Percentiles rank a stretch among this genome's conserved stretches.
Conservation (phyloP, 2,888 invertebrate species). For the Trisateles emortualis region DNA sequence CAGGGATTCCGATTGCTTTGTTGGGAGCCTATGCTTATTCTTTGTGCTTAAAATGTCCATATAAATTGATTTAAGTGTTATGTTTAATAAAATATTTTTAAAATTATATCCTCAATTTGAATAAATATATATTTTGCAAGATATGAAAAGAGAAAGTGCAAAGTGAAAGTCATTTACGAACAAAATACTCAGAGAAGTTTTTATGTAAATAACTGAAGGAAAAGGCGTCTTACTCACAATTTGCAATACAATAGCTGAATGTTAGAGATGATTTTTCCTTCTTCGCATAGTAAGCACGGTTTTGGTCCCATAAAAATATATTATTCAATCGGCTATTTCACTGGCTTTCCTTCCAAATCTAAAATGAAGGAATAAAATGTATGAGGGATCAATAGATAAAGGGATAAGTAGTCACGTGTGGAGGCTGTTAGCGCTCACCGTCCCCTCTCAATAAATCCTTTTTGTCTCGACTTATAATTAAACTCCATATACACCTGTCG, state of each 20-base stretch:
- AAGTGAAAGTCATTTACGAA: conserved; percentile 78
- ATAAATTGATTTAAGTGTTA: background rate
- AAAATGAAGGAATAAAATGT: conserved; percentile 76
- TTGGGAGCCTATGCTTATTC: too few species aligned
- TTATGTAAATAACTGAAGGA: conserved; percentile 81
- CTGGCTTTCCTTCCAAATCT: conserved; percentile 73
- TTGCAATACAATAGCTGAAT: conserved; percentile 84
- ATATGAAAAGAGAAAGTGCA: conserved; percentile 61
- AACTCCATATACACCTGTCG: background rate
- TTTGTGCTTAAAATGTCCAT: background rate
- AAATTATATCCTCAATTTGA: conserved; percentile 34
- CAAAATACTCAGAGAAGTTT: conserved; percentile 75
- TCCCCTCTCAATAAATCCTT: conserved; percentile 18
- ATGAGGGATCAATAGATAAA: conserved; percentile 70
- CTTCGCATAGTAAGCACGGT: conserved; percentile 80
- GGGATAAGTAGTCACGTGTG: conserved; percentile 53
- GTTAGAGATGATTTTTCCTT: conserved; percentile 83
- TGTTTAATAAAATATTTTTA: background rate
- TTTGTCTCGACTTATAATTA: conserved; percentile 18
- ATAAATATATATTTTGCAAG: conserved; percentile 46
- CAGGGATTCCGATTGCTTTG: too few species aligned
- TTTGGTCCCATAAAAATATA: conserved; percentile 82
- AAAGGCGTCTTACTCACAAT: conserved; percentile 81
- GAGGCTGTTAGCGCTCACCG: conserved; percentile 37
- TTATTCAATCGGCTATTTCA: conserved; percentile 83